Evolutionary conservation across 1,140 invertebrate genomes (phyloP).

Genomic region (Drosophila subobscura): DNA sequence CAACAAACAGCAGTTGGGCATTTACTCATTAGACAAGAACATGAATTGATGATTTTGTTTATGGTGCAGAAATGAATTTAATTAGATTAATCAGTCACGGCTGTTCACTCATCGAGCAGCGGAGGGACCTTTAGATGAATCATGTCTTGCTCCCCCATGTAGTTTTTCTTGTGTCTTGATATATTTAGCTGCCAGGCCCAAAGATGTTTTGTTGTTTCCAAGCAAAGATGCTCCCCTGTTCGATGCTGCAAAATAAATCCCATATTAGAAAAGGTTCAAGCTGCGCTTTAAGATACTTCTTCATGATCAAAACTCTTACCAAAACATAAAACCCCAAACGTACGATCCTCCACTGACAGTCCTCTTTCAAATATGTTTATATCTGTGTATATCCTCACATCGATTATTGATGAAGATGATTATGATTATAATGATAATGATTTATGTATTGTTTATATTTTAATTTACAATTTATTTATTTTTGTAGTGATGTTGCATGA

Average conservation of each 20-base stretch:
- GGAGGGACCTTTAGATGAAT: conserved; percentile 37
- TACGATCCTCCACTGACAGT: conserved; percentile 20
- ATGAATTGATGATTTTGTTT: conserved; percentile 74
- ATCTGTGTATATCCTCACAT: no score
- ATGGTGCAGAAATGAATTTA: conserved; percentile 79
- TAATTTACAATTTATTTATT: conserved; percentile 73
- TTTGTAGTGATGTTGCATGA: conserved; percentile 82
- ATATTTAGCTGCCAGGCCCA: conserved; percentile 50
- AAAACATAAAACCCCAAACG: conserved; percentile 16
- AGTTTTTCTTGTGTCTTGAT: conserved; percentile 22
- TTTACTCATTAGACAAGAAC: conserved; percentile 54
- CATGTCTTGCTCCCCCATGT: conserved; percentile 21
- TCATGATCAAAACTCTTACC: conserved; percentile 53
- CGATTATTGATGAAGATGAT: conserved; percentile 8
- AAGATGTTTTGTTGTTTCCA: conserved; percentile 27
- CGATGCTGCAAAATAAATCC: conserved; percentile 36
- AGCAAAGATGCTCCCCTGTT: conserved; percentile 19
- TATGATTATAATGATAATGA: conserved; percentile 38
- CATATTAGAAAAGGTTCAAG: conserved; percentile 44
- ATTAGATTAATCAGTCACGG: conserved; percentile 80
- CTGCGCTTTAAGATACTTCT: conserved; percentile 20
- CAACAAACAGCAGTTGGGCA: conserved; percentile 29
- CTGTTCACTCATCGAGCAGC: conserved; percentile 59
- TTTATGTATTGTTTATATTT: conserved; percentile 72
- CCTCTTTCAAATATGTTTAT: background rate